phyloP scores from a whole-genome alignment of 2,113 vertebrate species.

The Rhynchomys soricoides region DNA sequence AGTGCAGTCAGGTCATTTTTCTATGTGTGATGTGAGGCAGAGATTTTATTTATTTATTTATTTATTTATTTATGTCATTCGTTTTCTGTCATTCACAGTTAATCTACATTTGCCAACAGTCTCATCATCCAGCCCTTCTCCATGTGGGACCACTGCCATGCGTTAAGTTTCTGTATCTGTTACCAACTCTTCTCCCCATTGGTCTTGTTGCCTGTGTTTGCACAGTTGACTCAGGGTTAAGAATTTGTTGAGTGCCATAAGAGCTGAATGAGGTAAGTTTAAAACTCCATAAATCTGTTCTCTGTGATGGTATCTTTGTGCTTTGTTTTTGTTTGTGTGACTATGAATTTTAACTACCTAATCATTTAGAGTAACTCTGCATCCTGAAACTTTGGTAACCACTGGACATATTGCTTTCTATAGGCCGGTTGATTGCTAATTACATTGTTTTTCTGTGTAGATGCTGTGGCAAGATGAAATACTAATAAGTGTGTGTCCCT shows the following conservation, averaged over 20 bases:
- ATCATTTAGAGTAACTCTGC: not conserved
- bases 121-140: not conserved
- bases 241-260: not conserved
- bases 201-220: not conserved
- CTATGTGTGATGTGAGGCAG: not conserved
- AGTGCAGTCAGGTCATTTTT: not conserved
- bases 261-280: not conserved
- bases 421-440: not conserved
- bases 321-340: not conserved
- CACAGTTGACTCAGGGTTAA: not conserved
- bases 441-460: not conserved
- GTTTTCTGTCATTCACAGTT: not conserved
- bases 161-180: not conserved
- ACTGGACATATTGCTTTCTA: not conserved
- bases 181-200: accelerated
- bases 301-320: not conserved
- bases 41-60: not conserved
- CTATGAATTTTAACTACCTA: not conserved
- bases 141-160: too few relatives aligned
- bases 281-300: not conserved
- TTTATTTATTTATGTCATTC: not conserved
- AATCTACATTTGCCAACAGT: not conserved
- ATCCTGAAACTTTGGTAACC: not conserved
- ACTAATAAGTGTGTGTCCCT: not conserved
- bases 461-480: not conserved